phyloP scores from a whole-genome alignment of 1,140 invertebrate genomes.

The Pogonus chalceus region DNA sequence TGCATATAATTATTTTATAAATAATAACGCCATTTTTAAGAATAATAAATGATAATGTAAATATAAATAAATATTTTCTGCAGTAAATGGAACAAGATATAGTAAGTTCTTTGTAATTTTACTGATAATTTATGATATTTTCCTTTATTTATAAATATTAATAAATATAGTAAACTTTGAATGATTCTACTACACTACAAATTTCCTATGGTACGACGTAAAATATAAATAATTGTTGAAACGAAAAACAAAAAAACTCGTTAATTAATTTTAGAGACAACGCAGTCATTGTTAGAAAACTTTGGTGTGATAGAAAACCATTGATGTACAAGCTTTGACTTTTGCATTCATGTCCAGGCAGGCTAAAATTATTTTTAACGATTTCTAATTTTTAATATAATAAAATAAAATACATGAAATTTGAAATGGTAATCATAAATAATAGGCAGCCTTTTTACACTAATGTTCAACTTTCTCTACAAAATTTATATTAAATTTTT shows the following conservation, averaged over 20 bases:
- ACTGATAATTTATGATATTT: too few relatives aligned
- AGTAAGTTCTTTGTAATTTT: too few relatives aligned
- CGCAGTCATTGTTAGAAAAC: conserved; percentile 3
- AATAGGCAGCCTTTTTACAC: background rate
- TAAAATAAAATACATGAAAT: background rate
- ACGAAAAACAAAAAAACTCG: conserved; percentile 2
- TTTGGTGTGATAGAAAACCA: conserved; percentile 3
- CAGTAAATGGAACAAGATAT: too few relatives aligned
- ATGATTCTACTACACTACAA: too few relatives aligned
- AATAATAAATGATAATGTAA: too few relatives aligned
- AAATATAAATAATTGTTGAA: conserved; percentile 1
- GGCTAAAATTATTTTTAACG: background rate
- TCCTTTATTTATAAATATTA: too few relatives aligned
- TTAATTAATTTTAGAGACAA: conserved; percentile 4
- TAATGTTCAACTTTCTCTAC: background rate
- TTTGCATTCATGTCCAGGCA: background rate
- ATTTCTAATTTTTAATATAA: background rate
- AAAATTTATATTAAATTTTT: background rate
- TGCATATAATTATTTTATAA: too few relatives aligned
- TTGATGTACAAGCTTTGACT: background rate
- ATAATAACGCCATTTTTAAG: too few relatives aligned
- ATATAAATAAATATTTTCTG: too few relatives aligned
- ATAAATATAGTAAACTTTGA: too few relatives aligned
- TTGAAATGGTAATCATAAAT: background rate
- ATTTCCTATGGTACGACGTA: background rate